Conservation (phyloP, 2,888 invertebrate species). For the Nesidiocoris tenuis region DNA sequence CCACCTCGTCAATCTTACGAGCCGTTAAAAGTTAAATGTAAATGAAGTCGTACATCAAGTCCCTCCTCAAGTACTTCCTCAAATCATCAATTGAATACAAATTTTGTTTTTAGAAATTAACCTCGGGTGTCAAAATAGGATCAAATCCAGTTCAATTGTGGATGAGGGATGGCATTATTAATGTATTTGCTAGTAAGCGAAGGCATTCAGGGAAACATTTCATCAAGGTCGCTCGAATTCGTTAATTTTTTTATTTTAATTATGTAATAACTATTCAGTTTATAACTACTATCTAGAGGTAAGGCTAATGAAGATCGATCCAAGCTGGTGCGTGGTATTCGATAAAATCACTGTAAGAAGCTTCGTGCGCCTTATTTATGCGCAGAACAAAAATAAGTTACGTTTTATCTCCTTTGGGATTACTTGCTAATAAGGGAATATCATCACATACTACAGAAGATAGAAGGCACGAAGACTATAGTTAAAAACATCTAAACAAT, state of each 20-base stretch:
- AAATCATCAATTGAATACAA: too few relatives aligned
- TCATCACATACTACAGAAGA: constrained; percentile 38
- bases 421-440: constrained; percentile 11
- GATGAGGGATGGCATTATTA: too few relatives aligned
- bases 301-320: constrained; percentile 20
- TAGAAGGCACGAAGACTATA: constrained; percentile 43
- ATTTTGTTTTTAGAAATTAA: too few relatives aligned
- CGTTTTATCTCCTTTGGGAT: background rate
- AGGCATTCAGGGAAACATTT: background rate
- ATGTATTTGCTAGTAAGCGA: too few relatives aligned
- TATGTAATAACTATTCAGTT: too few relatives aligned
- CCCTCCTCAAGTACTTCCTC: too few relatives aligned
- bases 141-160: too few relatives aligned
- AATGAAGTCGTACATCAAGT: too few relatives aligned
- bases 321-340: constrained; percentile 21
- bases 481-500: constrained; percentile 21
- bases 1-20: too few relatives aligned
- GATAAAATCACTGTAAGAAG: constrained; percentile 7
- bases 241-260: too few relatives aligned
- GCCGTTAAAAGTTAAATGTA: too few relatives aligned
- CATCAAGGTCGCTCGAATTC: background rate
- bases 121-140: too few relatives aligned
- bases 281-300: background rate
- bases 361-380: constrained; percentile 6
- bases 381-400: constrained; percentile 29